Percentiles rank a stretch among this genome's conserved stretches.
phyloP scores from a whole-genome alignment of 2,113 vertebrate species.

The Gobius niger region DNA sequence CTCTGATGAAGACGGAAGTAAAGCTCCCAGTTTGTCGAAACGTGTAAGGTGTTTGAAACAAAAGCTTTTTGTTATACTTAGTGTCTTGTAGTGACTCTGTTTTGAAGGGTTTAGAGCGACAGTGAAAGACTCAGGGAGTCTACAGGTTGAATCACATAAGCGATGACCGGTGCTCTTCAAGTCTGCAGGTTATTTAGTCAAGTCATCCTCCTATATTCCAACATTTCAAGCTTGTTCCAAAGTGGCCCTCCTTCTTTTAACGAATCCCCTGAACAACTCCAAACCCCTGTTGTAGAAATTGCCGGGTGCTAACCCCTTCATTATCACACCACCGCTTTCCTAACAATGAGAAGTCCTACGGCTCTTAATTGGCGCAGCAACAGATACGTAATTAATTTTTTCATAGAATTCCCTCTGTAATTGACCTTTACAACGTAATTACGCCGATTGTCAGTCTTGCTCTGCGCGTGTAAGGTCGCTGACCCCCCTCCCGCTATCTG shows the following conservation, averaged over 20 bases:
- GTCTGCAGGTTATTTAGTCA: neutral
- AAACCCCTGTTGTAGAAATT: neutral
- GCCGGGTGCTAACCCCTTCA: neutral
- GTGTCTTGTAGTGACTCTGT: too few relatives aligned
- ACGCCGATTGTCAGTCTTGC: slow-evolving; percentile 41
- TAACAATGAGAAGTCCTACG: slow-evolving; percentile 46
- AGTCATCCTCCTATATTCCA: neutral
- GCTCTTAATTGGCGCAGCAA: slow-evolving; percentile 54
- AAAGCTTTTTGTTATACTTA: too few relatives aligned
- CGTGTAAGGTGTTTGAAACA: too few relatives aligned
- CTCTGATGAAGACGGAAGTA: too few relatives aligned
- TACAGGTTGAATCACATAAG: too few relatives aligned
- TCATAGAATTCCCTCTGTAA: slow-evolving; percentile 49
- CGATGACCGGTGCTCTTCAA: too few relatives aligned
- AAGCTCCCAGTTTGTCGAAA: too few relatives aligned
- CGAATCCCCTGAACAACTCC: neutral
- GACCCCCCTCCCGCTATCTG: slow-evolving; percentile 59
- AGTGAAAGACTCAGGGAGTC: too few relatives aligned
- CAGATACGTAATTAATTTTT: slow-evolving; percentile 62
- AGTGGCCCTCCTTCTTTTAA: neutral
- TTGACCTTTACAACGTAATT: slow-evolving; percentile 67
- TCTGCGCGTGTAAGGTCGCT: slow-evolving; percentile 55
- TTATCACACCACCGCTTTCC: slow-evolving; percentile 11
- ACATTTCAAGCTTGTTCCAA: neutral
- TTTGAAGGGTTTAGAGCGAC: too few relatives aligned